Conservation (phyloP, 2,797 vertebrate genomes). For the Chelmon rostratus region DNA sequence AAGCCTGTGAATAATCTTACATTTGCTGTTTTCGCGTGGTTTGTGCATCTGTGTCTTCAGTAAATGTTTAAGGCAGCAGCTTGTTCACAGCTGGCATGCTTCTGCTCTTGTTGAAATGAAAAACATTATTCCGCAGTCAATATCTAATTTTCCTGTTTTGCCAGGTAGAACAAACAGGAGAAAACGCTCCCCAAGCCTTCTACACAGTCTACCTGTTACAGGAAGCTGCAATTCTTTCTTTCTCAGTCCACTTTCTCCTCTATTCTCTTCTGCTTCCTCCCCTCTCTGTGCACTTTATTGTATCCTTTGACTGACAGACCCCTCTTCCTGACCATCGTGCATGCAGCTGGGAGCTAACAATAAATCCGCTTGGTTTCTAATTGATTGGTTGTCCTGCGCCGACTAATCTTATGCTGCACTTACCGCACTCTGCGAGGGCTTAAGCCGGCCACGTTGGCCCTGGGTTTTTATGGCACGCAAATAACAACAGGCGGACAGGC, state of each 20-base stretch:
- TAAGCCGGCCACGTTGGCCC: constrained; percentile 24
- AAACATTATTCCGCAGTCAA: constrained; percentile 77
- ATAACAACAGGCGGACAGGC: constrained; percentile 2
- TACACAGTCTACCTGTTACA: constrained; percentile 29
- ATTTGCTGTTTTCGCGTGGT: not conserved
- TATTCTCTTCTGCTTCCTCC: not conserved
- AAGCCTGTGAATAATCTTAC: not conserved
- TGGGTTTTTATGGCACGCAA: constrained; percentile 28
- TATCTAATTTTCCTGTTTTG: constrained; percentile 80
- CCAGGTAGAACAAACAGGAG: constrained; percentile 78
- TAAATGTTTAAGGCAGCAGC: constrained; percentile 41
- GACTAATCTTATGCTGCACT: constrained; percentile 29
- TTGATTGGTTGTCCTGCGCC: constrained; percentile 36
- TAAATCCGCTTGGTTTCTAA: constrained; percentile 43
- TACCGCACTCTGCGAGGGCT: constrained; percentile 15
- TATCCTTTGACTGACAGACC: constrained; percentile 20
- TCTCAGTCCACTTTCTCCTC: not conserved
- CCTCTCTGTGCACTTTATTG: not conserved
- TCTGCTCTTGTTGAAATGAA: constrained; percentile 61
- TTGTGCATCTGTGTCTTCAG: constrained; percentile 17
- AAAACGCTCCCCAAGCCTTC: constrained; percentile 37
- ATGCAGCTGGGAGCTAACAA: constrained; percentile 33
- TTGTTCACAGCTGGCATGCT: constrained; percentile 20
- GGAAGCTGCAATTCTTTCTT: constrained; percentile 24
- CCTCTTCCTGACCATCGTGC: not conserved